Base-by-base conservation (phyloP, 1,140 invertebrate genomes). In the Nomia melanderi region DNA sequence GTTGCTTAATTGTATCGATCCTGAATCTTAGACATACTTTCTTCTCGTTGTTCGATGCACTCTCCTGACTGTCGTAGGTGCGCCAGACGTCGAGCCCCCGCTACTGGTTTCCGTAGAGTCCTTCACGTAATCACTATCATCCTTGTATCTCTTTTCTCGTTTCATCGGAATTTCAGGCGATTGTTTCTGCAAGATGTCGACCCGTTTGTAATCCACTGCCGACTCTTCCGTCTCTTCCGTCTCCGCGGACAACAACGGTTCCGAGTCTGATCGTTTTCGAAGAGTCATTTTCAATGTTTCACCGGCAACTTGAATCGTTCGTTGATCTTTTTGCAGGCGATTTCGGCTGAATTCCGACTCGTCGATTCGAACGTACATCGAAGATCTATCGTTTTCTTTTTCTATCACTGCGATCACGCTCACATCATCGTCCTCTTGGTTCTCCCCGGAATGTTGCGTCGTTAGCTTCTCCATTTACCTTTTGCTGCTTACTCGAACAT, bases 91-190 rank as follows among this genome's bases (percentile, higher is more conserved):
- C 3, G 81, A 75, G 0, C 63, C 75, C 12, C 79, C 85, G n/a
- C 78, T 87, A 25, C 81, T 84, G 0, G 75, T 87, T 14, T 84
- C 83, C 3, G 63, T 83, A 17, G 77, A 79, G 11, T 86, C 83
- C 11, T 76, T 60, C 1, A 69, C 64, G n/a, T 80, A 79, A 53
- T 86, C 81, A 25, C 76, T 81, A 39, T 84, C 75, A 2, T 83
- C 63, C 2, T 73, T 66, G 8, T 62, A 57, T 17, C 17, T 67
- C 29, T 64, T 65, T 0, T 87, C 72, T 23, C 87, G 87, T 23
- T 85, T 86, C 17, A 85, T 85, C 6, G 87, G 56, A 25, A 90
- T 88, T 4, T 79, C 87, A 0, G 86, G 73, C 9, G 88, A 60
- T 5, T 82, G 33, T 12, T 83, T 82, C 20, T 56, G 76, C 2